A percentile compares a stretch with the other conserved stretches of the same genome.
phyloP scores from a whole-genome alignment of 2,888 invertebrate species.

The Drosophila glabriapex region DNA sequence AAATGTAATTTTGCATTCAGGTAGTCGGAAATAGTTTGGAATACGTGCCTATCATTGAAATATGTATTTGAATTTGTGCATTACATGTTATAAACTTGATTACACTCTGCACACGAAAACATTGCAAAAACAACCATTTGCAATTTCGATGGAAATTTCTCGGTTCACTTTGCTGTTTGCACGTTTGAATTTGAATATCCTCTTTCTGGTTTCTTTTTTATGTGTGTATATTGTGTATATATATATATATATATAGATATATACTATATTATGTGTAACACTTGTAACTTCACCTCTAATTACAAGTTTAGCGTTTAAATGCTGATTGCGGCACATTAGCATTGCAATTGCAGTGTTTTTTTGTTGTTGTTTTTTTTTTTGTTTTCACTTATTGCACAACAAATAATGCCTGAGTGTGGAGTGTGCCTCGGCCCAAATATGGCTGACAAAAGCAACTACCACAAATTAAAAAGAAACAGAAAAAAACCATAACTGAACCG shows the following conservation, averaged over 20 bases:
- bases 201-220: not conserved
- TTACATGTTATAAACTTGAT: conserved; percentile 12
- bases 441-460: conserved; percentile 30
- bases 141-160: conserved; percentile 37
- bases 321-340: conserved; percentile 66
- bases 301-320: conserved; percentile 41
- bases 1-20: not conserved
- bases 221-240: not conserved
- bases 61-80: not conserved
- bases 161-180: conserved; percentile 1
- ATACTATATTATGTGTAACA: not conserved
- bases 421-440: conserved; percentile 16
- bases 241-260: too few relatives aligned
- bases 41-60: conserved; percentile 11
- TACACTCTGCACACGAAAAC: conserved; percentile 2
- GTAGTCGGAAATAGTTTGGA: not conserved
- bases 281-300: conserved; percentile 29
- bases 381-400: conserved; percentile 41
- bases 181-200: conserved; percentile 1
- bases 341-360: conserved; percentile 48
- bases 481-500: conserved; percentile 25
- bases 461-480: not conserved
- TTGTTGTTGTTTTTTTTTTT: not conserved
- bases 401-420: conserved; percentile 52
- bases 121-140: not conserved